phyloP scores from a whole-genome alignment of 1,140 invertebrate species.

The Globodera ellingtonae region DNA sequence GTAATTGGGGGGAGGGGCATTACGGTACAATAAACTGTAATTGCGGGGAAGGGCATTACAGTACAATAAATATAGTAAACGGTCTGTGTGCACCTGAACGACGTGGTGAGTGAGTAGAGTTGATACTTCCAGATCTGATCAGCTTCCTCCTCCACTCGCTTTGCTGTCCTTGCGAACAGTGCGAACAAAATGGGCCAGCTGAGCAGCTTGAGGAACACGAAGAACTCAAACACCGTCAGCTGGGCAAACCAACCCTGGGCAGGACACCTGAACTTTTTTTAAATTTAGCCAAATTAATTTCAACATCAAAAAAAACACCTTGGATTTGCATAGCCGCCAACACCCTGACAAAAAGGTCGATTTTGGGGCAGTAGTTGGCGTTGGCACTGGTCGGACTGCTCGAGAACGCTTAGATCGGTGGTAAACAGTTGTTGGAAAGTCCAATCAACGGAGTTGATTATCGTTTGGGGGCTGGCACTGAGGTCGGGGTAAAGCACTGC shows the following conservation, averaged over 20 bases:
- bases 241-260: slow-evolving; percentile 47
- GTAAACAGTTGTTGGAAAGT: slow-evolving; percentile 56
- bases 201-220: slow-evolving; percentile 59
- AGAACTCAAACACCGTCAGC: slow-evolving; percentile 53
- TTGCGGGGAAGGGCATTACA: not conserved
- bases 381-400: slow-evolving; percentile 48
- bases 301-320: slow-evolving; percentile 34
- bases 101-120: slow-evolving; percentile 53
- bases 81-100: slow-evolving; percentile 46
- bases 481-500: slow-evolving; percentile 58
- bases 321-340: slow-evolving; percentile 52
- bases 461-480: slow-evolving; percentile 7
- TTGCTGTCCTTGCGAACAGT: slow-evolving; percentile 60
- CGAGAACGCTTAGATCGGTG: slow-evolving; percentile 54
- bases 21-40: not conserved
- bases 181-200: slow-evolving; percentile 61
- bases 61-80: not conserved
- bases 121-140: slow-evolving; percentile 63
- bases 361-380: slow-evolving; percentile 41
- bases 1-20: not conserved
- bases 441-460: slow-evolving; percentile 50
- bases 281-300: not conserved
- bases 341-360: slow-evolving; percentile 27
- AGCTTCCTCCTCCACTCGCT: slow-evolving; percentile 60
- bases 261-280: slow-evolving; percentile 37